A percentile compares a stretch with the other conserved stretches of the same genome.
Conservation (phyloP, 2,797 vertebrate genomes). For the Syngnathus acus region DNA sequence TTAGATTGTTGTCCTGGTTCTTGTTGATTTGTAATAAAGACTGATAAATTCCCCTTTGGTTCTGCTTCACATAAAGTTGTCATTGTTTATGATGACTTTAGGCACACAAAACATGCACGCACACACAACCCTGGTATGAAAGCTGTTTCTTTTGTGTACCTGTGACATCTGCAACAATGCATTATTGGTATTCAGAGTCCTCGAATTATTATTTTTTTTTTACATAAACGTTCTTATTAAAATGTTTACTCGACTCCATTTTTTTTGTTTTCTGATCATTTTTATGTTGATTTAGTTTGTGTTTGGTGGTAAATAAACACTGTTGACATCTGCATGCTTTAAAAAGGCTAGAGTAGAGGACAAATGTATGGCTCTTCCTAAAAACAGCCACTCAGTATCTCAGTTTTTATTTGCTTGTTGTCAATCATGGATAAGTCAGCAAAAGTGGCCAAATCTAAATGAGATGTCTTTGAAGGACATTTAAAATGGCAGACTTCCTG, state of each 20-base stretch:
- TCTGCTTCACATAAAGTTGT: constrained; percentile 63
- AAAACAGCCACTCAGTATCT: no score
- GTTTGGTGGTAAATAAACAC: not conserved
- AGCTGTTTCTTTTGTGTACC: constrained; percentile 64
- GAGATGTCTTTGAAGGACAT: not conserved
- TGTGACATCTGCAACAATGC: constrained; percentile 69
- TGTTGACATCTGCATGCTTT: no score
- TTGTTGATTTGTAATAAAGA: constrained; percentile 68
- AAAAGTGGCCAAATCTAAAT: not conserved
- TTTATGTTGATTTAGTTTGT: not conserved
- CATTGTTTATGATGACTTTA: constrained; percentile 68
- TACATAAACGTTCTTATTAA: constrained; percentile 69
- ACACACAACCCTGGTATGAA: constrained; percentile 43
- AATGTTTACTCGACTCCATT: constrained; percentile 65
- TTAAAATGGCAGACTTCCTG: not conserved
- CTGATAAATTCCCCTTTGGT: constrained; percentile 53
- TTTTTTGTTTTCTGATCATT: constrained; percentile 40
- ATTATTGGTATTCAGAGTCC: constrained; percentile 70
- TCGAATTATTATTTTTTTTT: constrained; percentile 64
- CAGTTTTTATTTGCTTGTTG: no score
- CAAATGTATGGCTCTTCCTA: not conserved
- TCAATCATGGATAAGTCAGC: no score
- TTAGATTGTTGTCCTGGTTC: constrained; percentile 64
- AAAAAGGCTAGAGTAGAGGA: not conserved
- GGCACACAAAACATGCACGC: constrained; percentile 9